These are phyloP conservation scores for Amblyornis subalaris DNA, from an alignment of 2,113 vertebrate genomes.

Conservation along the genomic window DNA sequence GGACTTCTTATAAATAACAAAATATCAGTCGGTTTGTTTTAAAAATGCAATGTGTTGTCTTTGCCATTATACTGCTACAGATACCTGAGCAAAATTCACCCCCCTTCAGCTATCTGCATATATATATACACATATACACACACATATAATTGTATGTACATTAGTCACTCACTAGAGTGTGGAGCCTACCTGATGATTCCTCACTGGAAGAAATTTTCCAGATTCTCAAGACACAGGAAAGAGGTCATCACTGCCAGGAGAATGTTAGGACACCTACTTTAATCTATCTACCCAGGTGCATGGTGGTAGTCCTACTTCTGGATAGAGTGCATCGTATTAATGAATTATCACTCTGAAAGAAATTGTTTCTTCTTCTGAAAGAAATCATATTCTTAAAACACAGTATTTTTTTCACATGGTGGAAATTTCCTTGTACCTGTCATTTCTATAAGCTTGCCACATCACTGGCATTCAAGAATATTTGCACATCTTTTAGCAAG, in stretches of 20 bases:
- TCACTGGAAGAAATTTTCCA: background rate
- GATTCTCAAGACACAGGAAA: background rate
- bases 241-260: background rate
- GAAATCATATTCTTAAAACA: background rate
- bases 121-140: background rate
- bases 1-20: background rate
- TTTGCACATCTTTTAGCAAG: background rate
- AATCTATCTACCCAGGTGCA: fast-evolving
- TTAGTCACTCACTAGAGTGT: background rate
- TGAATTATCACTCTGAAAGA: background rate
- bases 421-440: background rate
- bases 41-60: background rate
- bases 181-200: background rate
- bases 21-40: background rate
- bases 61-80: background rate
- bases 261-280: background rate
- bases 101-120: background rate
- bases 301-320: background rate
- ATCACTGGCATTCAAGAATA: background rate
- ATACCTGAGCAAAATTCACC: background rate
- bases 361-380: background rate
- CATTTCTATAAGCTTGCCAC: background rate
- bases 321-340: background rate
- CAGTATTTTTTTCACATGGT: background rate
- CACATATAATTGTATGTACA: fast-evolving